These are phyloP conservation scores for Oceanites oceanicus DNA, from an alignment of 2,113 vertebrate genomes.

Conservation along the genomic window DNA sequence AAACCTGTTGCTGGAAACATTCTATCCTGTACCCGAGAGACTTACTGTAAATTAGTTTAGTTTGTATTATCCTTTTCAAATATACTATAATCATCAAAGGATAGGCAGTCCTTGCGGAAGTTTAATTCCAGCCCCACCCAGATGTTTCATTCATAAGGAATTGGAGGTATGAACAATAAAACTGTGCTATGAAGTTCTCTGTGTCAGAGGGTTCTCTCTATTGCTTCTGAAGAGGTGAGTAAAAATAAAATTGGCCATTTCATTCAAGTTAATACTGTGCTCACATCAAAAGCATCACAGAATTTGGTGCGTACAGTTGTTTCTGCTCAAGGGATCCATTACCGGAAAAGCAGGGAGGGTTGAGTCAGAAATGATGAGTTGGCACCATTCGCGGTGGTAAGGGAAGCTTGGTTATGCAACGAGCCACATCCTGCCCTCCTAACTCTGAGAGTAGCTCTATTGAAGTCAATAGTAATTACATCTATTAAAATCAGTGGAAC, in stretches of 20 bases:
- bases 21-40: neutral
- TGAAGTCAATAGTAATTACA: slow-evolving; percentile 28
- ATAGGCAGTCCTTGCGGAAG: neutral
- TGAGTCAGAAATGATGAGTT: neutral
- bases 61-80: neutral
- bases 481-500: slow-evolving; percentile 49
- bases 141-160: neutral
- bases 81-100: neutral
- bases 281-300: neutral
- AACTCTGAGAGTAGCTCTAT: neutral
- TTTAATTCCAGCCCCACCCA: neutral
- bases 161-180: neutral
- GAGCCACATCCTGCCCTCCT: slow-evolving; percentile 50
- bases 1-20: neutral
- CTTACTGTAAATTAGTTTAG: neutral
- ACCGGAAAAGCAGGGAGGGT: neutral
- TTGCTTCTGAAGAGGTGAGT: neutral
- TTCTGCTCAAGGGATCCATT: neutral
- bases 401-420: slow-evolving; percentile 36
- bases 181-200: neutral
- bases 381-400: slow-evolving; percentile 2
- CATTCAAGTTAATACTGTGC: neutral
- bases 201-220: neutral
- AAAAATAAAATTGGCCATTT: neutral
- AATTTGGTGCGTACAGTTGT: neutral